A percentile compares a stretch with the other conserved stretches of the same genome.
Evolutionary conservation across 2,113 vertebrate genomes (phyloP).

Genomic region (Eulemur rufifrons): DNA sequence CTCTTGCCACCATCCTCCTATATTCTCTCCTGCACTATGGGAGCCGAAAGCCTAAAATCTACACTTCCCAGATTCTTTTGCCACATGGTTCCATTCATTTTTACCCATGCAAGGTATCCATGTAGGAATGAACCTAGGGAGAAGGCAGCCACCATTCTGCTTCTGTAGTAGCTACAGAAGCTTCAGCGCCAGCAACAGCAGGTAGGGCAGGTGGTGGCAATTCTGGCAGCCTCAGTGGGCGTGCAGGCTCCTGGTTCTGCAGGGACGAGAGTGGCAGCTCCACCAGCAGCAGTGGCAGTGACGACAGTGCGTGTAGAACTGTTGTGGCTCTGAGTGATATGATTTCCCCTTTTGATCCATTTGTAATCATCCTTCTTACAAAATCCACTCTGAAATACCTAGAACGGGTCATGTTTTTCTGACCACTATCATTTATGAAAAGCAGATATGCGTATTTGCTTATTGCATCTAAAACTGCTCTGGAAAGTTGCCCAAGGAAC

Average conservation of each 20-base stretch:
- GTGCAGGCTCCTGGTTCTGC: neutral
- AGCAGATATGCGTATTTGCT: neutral
- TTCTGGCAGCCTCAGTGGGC: neutral
- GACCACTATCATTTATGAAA: neutral
- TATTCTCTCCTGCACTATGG: neutral
- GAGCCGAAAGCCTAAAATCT: neutral
- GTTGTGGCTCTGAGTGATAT: neutral
- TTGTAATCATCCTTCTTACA: neutral
- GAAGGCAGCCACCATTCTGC: neutral
- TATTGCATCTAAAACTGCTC: neutral
- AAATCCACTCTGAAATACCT: constrained; percentile 2
- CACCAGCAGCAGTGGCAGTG: neutral
- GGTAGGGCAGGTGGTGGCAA: neutral
- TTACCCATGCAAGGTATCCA: neutral
- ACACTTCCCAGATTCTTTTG: neutral
- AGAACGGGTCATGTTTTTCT: neutral
- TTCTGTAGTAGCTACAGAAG: neutral
- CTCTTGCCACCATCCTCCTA: neutral
- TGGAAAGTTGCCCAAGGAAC: neutral
- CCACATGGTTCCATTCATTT: neutral
- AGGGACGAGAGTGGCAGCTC: neutral
- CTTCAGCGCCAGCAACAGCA: neutral
- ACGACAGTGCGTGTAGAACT: neutral
- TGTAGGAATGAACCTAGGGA: neutral
- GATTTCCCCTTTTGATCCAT: neutral